Evolutionary conservation across 1,140 invertebrate genomes (phyloP).

Genomic region (Leptoteleia sp.): DNA sequence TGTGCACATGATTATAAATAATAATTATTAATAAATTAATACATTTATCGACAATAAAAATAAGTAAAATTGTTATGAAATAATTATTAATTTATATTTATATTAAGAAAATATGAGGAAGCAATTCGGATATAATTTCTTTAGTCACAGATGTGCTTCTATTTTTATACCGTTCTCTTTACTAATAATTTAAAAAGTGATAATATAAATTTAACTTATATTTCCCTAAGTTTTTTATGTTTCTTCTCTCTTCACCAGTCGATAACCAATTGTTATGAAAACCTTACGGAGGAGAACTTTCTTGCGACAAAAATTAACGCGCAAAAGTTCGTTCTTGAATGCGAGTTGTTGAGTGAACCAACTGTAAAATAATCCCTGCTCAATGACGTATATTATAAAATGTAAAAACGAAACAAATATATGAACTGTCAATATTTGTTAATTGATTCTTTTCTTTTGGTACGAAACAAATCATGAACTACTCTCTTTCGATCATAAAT

Average conservation of each 20-base stretch:
- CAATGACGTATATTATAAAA: constrained; percentile 23
- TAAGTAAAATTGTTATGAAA: neutral
- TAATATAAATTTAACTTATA: neutral
- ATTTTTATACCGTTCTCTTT: constrained; percentile 19
- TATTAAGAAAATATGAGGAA: too few relatives aligned
- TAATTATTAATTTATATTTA: too few relatives aligned
- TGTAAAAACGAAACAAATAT: constrained; percentile 47
- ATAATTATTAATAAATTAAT: too few relatives aligned
- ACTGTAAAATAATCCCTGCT: constrained; percentile 28
- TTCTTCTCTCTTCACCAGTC: too few relatives aligned
- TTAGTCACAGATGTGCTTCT: constrained; percentile 19
- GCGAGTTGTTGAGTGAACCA: constrained; percentile 13
- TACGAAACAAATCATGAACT: neutral
- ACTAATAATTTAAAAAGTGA: constrained; percentile 17
- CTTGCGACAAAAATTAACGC: neutral
- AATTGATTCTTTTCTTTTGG: constrained; percentile 6
- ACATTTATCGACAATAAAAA: neutral
- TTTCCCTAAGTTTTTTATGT: neutral
- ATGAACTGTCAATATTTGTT: constrained; percentile 42
- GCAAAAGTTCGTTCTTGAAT: neutral
- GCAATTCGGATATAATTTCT: constrained; percentile 18
- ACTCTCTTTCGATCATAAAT: constrained; percentile 5
- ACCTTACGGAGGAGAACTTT: neutral
- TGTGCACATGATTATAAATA: too few relatives aligned
- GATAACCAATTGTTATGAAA: too few relatives aligned